Conservation (phyloP, 2,888 invertebrate genomes). For the Protodeltote pygarga region DNA sequence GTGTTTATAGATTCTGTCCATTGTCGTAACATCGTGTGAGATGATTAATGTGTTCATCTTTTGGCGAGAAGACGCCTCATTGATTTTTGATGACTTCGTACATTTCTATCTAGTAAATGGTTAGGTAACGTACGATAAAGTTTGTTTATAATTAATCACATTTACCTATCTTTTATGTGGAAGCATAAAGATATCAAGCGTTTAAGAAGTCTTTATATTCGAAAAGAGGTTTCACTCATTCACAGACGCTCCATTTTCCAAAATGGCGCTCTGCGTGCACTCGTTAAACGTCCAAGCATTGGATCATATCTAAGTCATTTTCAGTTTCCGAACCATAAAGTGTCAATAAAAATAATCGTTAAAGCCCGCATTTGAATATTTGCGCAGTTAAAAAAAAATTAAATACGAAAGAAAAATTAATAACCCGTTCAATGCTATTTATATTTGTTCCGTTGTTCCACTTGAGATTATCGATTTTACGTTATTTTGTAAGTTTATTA, state of each 20-base stretch:
- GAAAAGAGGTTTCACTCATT: conserved; percentile 30
- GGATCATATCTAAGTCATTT: conserved; percentile 77
- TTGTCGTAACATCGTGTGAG: conserved; percentile 67
- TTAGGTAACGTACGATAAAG: conserved; percentile 17
- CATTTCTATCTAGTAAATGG: conserved; percentile 43
- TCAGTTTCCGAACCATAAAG: conserved; percentile 84
- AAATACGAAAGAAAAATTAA: conserved; percentile 71
- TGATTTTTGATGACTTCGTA: conserved; percentile 68
- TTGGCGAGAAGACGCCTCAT: conserved; percentile 69
- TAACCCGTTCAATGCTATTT: conserved; percentile 71
- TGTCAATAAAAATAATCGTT: conserved; percentile 83
- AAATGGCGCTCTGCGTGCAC: conserved; percentile 54
- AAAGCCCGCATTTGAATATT: conserved; percentile 79
- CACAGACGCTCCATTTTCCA: conserved; percentile 40
- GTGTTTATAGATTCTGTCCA: conserved; percentile 56
- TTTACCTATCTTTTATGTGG: not conserved
- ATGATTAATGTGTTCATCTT: conserved; percentile 79
- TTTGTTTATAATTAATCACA: conserved; percentile 7
- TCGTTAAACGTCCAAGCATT: conserved; percentile 65
- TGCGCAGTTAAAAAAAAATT: conserved; percentile 72
- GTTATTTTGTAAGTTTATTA: conserved; percentile 46
- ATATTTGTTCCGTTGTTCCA: conserved; percentile 58
- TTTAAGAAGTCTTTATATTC: conserved; percentile 12
- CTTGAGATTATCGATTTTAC: conserved; percentile 61
- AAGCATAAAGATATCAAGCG: conserved; percentile 9